phyloP scores from a whole-genome alignment of 2,113 vertebrate genomes.

The Protobothrops mucrosquamatus region DNA sequence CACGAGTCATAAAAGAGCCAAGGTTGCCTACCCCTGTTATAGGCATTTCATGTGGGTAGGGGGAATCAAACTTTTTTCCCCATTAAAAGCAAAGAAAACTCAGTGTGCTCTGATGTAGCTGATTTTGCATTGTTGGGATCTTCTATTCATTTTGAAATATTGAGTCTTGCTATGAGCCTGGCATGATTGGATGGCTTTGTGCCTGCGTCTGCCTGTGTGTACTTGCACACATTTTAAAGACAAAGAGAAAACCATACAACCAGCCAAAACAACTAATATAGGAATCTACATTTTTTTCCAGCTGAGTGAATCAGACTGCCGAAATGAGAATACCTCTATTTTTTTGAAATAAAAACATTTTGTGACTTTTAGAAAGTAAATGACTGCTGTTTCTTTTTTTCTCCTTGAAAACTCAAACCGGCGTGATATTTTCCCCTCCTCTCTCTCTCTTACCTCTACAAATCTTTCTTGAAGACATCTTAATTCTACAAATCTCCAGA shows the following conservation, averaged over 20 bases:
- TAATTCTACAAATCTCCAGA: conserved; percentile 50
- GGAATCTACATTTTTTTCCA: background rate
- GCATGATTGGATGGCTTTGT: background rate
- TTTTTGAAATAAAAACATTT: background rate
- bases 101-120: background rate
- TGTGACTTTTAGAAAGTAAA: background rate
- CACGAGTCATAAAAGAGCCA: no score
- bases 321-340: background rate
- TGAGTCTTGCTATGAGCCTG: background rate
- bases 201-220: background rate
- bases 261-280: background rate
- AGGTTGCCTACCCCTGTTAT: no score
- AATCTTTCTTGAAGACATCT: conserved; percentile 51
- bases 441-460: background rate
- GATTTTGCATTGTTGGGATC: background rate
- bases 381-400: background rate
- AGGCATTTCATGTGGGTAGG: background rate
- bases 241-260: background rate
- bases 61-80: background rate
- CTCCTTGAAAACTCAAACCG: conserved; percentile 29
- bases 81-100: background rate
- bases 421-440: background rate
- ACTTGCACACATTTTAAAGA: background rate
- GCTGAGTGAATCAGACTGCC: background rate
- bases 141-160: background rate